Evolutionary conservation across 2,113 vertebrate genomes (phyloP).

Genomic region (Ginglymostoma cirratum): DNA sequence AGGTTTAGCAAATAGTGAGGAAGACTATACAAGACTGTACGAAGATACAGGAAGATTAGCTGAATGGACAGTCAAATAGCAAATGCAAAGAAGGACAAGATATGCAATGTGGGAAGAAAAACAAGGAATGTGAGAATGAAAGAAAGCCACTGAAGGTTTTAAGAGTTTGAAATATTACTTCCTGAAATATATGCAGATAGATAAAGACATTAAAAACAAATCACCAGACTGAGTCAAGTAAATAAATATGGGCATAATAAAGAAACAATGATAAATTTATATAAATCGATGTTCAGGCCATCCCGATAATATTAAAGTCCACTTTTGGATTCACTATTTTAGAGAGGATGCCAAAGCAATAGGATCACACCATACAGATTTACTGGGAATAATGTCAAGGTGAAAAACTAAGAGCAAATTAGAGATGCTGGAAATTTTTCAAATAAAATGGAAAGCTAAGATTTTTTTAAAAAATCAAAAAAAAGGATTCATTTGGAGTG

Average conservation of each 20-base stretch:
- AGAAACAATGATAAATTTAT: neutral
- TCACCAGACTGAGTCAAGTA: neutral
- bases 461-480: neutral
- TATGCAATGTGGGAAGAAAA: neutral
- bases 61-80: neutral
- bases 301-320: neutral
- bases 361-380: neutral
- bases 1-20: neutral
- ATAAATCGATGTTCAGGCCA: neutral
- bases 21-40: neutral
- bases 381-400: neutral
- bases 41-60: too few relatives aligned
- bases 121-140: neutral
- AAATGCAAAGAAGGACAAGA: neutral
- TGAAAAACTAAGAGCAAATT: neutral
- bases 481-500: neutral
- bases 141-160: neutral
- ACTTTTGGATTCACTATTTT: neutral
- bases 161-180: neutral
- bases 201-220: neutral
- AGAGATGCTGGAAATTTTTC: neutral
- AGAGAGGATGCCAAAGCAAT: neutral
- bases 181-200: neutral
- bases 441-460: neutral
- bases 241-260: neutral